Evolutionary conservation across 2,113 vertebrate genomes (phyloP).

Genomic region (Thinocorus orbignyianus): DNA sequence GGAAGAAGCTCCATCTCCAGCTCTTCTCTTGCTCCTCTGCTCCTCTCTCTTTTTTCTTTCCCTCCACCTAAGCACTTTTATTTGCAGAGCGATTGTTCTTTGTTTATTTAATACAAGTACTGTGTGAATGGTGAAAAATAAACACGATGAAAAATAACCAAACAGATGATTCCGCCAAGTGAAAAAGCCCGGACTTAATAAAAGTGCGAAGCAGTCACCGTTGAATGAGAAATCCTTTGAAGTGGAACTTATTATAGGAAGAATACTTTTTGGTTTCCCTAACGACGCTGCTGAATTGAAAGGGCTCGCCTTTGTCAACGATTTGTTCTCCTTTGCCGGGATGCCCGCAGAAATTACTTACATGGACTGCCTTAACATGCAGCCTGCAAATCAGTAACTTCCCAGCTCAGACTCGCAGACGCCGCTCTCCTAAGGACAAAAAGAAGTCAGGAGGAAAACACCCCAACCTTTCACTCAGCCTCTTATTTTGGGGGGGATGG

Average conservation of each 20-base stretch:
- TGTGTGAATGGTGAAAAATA: constrained; percentile 94
- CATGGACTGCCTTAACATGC: constrained; percentile 94
- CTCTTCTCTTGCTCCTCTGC: constrained; percentile 16
- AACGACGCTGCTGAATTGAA: constrained; percentile 98
- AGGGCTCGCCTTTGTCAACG: constrained; percentile 96
- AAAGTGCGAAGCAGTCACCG: constrained; percentile 93
- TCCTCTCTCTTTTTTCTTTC: background rate
- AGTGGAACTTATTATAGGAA: constrained; percentile 99
- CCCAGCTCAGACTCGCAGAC: constrained; percentile 97
- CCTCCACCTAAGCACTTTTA: constrained; percentile 78
- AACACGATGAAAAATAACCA: constrained; percentile 97
- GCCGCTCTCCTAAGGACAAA: constrained; percentile 91
- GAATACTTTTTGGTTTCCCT: constrained; percentile 98
- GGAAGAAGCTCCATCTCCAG: background rate
- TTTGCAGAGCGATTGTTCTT: constrained; percentile 82
- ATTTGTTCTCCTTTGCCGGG: constrained; percentile 99
- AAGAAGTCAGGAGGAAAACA: constrained; percentile 80
- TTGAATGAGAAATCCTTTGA: constrained; percentile 97
- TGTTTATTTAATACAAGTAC: constrained; percentile 96
- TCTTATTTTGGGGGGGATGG: constrained; percentile 66
- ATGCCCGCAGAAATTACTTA: constrained; percentile 96
- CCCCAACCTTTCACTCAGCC: constrained; percentile 68
- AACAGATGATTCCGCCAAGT: constrained; percentile 88
- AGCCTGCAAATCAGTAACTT: constrained; percentile 97
- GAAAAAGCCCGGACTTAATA: constrained; percentile 91